phyloP scores from a whole-genome alignment of 2,888 invertebrate genomes.

The Alitta virens region DNA sequence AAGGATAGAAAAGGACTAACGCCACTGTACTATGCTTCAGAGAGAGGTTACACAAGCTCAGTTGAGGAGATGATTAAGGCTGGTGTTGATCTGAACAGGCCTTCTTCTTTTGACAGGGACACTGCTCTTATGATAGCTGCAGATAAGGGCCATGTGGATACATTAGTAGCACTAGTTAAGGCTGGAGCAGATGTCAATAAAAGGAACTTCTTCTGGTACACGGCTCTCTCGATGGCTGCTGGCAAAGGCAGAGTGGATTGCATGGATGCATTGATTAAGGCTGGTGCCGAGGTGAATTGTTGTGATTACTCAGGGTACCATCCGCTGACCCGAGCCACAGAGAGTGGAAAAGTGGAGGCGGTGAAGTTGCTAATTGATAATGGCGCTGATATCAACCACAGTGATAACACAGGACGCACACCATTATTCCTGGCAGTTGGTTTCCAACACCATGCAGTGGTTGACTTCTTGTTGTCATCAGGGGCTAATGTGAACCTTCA shows the following conservation, averaged over 20 bases:
- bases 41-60: constrained; percentile 1
- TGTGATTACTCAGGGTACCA: constrained; percentile 11
- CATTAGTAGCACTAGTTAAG: not conserved
- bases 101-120: constrained; percentile 9
- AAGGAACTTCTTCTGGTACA: constrained; percentile 18
- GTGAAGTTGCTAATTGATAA: constrained; percentile 8
- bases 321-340: constrained; percentile 9
- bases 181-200: constrained; percentile 10
- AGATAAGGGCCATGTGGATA: constrained; percentile 9
- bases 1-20: constrained; percentile 15
- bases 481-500: constrained; percentile 9
- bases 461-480: constrained; percentile 4
- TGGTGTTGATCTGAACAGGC: constrained; percentile 3
- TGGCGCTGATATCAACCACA: constrained; percentile 2
- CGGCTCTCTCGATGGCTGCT: constrained; percentile 9
- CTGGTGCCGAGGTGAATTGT: constrained; percentile 4
- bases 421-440: constrained; percentile 7
- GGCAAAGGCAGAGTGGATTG: constrained; percentile 1
- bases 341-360: constrained; percentile 8
- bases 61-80: constrained; percentile 3
- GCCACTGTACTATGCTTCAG: constrained; percentile 10
- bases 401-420: constrained; percentile 8
- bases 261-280: not conserved
- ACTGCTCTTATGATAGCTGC: constrained; percentile 13
- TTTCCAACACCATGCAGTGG: constrained; percentile 6